Evolutionary conservation across 2,888 invertebrate species (phyloP).

Genomic region (Plemyria rubiginata): DNA sequence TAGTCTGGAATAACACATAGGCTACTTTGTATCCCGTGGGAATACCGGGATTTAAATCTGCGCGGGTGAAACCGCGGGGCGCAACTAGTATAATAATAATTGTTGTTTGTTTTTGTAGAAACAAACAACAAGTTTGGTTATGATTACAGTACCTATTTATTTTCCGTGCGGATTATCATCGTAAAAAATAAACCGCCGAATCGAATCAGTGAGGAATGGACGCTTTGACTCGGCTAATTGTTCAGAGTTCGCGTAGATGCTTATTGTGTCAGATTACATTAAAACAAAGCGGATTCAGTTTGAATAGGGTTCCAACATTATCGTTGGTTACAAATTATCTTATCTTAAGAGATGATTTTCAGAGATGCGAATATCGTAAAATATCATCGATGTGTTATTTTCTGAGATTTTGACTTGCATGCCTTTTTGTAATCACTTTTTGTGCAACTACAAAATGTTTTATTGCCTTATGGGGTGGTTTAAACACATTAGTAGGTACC

Average conservation of each 20-base stretch:
- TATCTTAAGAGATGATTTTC: neutral
- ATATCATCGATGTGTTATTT: neutral
- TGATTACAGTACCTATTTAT: neutral
- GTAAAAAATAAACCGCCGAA: slow-evolving; percentile 39
- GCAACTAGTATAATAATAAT: no score
- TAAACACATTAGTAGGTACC: no score
- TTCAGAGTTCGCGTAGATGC: slow-evolving; percentile 46
- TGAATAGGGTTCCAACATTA: slow-evolving; percentile 37
- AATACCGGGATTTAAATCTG: no score
- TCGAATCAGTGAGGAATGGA: slow-evolving; percentile 58
- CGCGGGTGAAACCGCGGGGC: no score
- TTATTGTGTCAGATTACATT: slow-evolving; percentile 47
- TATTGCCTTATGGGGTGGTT: no score
- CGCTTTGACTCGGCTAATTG: slow-evolving; percentile 43
- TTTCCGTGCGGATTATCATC: neutral
- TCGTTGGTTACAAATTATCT: slow-evolving; percentile 8
- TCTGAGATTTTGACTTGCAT: neutral
- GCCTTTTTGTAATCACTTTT: neutral
- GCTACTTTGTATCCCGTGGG: no score
- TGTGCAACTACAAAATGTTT: no score
- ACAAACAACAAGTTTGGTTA: no score
- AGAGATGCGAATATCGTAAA: neutral
- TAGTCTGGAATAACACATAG: no score
- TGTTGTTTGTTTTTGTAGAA: no score
- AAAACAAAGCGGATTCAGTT: slow-evolving; percentile 35